Evolutionary conservation across 2,797 vertebrate genomes (phyloP), one percentile per base, ranked within the genome.

Genomic region (Silurus lanzhouensis): DNA sequence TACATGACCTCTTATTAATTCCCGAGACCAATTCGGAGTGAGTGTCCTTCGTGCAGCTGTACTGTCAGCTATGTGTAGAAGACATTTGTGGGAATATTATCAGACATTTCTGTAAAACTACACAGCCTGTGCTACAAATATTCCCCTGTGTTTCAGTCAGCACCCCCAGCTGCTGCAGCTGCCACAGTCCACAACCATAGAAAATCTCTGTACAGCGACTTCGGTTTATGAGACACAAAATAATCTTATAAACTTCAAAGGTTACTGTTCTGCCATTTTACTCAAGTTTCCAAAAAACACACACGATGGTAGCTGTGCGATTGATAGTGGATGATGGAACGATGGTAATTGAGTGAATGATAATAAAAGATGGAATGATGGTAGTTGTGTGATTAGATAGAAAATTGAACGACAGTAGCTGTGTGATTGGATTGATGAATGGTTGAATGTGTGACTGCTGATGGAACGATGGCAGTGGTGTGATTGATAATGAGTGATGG

Each of bases 21-120:
- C 52, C 79, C 79, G 25, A 58, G 25, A 19, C 44, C 8, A 74
- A 48, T 48, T 80, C 9, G 6, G 27, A 44, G 46, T 12, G 8
- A 64, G 31, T n/a, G 17, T 68, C 58, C 31, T 15, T 14, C 17
- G 31, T 48, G 82, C 77, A 84, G 82, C 86, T 81, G 86, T 81
- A 83, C 70, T 22, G 27, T 15, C 61, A 72, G 61, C 17, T 67
- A 58, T 9, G 38, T 38, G 22, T 31, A 20, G 5, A 83, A 13
- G 17, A 75, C 82, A 58, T 52, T 76, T 55, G 55, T 81, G 82
- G 63, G 77, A 87, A 84, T 15, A 25, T 52, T 10, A 25, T 64
- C 15, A 78, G 84, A 85, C 27, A 71, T 70, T 67, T 68, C 58
- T 86, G 48, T 70, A 77, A 46, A 61, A 5, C n/a, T 14, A 44